Evolutionary conservation across 2,888 invertebrate species (phyloP), one percentile per base, ranked within the genome.

Genomic region (Rotaria macrura): DNA sequence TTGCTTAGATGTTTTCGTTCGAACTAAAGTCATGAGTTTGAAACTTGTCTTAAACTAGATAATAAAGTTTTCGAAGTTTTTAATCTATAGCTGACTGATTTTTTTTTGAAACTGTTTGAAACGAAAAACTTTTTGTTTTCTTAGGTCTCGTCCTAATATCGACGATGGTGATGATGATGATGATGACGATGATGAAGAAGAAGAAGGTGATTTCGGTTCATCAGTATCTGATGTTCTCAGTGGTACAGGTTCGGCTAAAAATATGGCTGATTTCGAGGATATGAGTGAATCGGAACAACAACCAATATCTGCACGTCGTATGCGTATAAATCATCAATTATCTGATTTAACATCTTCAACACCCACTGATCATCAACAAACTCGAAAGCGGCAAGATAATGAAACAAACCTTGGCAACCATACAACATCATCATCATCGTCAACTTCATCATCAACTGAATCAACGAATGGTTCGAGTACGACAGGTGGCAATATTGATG

Each of bases 191-290:
- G 89, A 89, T 49, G 89, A 89, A 79, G 89, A 89, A 14, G 85
- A 85, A 10, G 87, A 85, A 29, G 34, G 38, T 29, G 72, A 55
- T 38, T 65, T 89, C 83, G 88, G 88, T 84, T 85, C 88, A 12
- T 88, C 89, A 87, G 88, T 89, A 5, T 89, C 89, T 29, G 89
- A 89, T 85, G 89, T 89, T 55, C 88, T 55, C 7, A 55, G 47
- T 57, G 85, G 74, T 38, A 74, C 72, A 49, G 84, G 57, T 43
- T 96, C 96, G 3, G 96, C 96, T 89, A 95, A 96, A 88, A 96
- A 96, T 90, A 94, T 96, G 93, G 95, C 95, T 0, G 96, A 96
- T 91, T 94, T 96, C 89, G 96, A 96, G 89, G 96, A 96, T 10
- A 94, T 94, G 89, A 95, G 95, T 89, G 95, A 95, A 89, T 95